A percentile compares a stretch with the other conserved stretches of the same genome.
These are phyloP conservation scores for Hydrocynus forskahlii DNA, from an alignment of 2,797 vertebrate species.

Conservation along the genomic window DNA sequence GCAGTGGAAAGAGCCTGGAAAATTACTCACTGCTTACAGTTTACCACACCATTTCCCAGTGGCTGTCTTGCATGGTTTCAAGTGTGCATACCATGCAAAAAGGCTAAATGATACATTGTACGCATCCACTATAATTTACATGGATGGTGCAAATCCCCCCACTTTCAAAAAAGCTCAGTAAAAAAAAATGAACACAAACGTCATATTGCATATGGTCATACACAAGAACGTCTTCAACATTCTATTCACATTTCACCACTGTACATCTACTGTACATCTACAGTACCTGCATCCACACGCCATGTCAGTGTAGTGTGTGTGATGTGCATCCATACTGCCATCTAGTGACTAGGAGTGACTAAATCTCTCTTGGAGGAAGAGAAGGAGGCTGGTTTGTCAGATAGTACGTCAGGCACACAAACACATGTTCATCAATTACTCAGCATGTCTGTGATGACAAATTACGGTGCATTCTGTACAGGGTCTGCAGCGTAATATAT, in stretches of 20 bases:
- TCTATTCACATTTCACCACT: neutral
- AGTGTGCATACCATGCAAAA: neutral
- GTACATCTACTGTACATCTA: neutral
- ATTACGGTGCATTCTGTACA: neutral
- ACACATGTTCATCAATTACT: neutral
- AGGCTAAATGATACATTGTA: neutral
- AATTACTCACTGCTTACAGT: neutral
- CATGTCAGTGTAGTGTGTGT: neutral
- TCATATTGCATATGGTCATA: neutral
- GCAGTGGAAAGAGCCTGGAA: neutral
- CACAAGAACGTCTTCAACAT: neutral
- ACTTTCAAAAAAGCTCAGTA: neutral
- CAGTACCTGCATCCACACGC: neutral
- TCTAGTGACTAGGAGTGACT: slow-evolving; percentile 73
- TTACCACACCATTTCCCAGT: neutral
- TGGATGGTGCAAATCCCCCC: neutral
- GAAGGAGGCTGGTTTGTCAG: neutral
- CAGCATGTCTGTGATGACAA: neutral
- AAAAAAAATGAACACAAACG: neutral
- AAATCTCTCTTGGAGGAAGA: slow-evolving; percentile 47
- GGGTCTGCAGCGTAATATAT: neutral
- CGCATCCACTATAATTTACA: neutral
- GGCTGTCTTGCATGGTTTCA: neutral
- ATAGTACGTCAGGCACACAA: slow-evolving; percentile 14
- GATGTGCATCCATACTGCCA: slow-evolving; percentile 79